Evolutionary conservation across 2,888 invertebrate species (phyloP).

Genomic region (Eurytoma adleriae): DNA sequence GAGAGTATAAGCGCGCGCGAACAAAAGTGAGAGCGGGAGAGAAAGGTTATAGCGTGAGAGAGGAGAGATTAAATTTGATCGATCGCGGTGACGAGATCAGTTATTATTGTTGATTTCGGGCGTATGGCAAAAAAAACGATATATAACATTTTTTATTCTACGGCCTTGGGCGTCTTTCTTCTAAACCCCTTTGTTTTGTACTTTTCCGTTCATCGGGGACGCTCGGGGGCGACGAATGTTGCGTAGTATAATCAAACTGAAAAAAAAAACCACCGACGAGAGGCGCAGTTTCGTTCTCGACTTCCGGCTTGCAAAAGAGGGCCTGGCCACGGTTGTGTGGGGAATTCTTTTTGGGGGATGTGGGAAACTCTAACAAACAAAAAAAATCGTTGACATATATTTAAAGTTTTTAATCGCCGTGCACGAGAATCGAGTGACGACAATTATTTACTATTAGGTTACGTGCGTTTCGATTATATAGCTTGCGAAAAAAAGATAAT

Average conservation of each 20-base stretch:
- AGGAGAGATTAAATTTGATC: slow-evolving; percentile 47
- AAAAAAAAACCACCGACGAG: slow-evolving; percentile 61
- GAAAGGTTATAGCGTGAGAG: not conserved
- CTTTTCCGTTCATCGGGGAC: slow-evolving; percentile 48
- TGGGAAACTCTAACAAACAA: not conserved
- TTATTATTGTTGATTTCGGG: slow-evolving; percentile 71
- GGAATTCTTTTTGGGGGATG: not conserved
- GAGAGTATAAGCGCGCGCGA: slow-evolving; percentile 49
- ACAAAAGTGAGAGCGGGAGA: slow-evolving; percentile 54
- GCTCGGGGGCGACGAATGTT: slow-evolving; percentile 68
- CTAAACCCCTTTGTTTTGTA: slow-evolving; percentile 1
- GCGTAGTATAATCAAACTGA: slow-evolving; percentile 74
- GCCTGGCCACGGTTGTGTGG: not conserved
- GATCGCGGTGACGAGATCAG: slow-evolving; percentile 65
- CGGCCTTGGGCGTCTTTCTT: slow-evolving; percentile 63
- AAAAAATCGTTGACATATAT: slow-evolving; percentile 27
- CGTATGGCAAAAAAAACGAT: slow-evolving; percentile 69
- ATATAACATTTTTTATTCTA: slow-evolving; percentile 67
- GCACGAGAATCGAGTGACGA: slow-evolving; percentile 21
- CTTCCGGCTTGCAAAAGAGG: slow-evolving; percentile 60
- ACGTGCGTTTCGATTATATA: slow-evolving; percentile 20
- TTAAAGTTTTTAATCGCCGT: slow-evolving; percentile 17
- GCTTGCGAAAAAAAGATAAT: not conserved
- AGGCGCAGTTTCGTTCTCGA: slow-evolving; percentile 67
- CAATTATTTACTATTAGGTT: slow-evolving; percentile 33